Evolutionary conservation across 2,888 invertebrate genomes (phyloP).

Genomic region (Noctuana brunneofusca): DNA sequence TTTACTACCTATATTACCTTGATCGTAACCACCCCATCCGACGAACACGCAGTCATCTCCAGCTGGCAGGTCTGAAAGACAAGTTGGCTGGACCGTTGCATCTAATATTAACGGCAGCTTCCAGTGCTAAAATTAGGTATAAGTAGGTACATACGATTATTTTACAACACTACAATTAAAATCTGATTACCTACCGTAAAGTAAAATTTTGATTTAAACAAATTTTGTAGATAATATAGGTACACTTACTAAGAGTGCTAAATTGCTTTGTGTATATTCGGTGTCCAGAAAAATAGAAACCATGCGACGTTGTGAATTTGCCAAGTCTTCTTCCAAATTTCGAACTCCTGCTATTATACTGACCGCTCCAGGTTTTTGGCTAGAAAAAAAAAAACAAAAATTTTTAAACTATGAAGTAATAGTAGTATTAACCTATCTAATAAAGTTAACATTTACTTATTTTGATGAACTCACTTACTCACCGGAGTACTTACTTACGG

Average conservation of each 20-base stretch:
- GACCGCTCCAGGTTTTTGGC: constrained; percentile 56
- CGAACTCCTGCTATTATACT: constrained; percentile 61
- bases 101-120: constrained; percentile 58
- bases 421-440: too few relatives aligned
- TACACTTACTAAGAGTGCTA: constrained; percentile 65
- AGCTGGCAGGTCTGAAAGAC: constrained; percentile 55
- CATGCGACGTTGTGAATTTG: constrained; percentile 55
- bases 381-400: constrained; percentile 36
- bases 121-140: constrained; percentile 61
- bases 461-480: too few relatives aligned
- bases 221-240: too few relatives aligned
- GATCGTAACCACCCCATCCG: constrained; percentile 73
- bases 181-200: not conserved
- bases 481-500: too few relatives aligned
- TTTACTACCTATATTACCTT: constrained; percentile 63
- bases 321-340: constrained; percentile 55
- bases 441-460: too few relatives aligned
- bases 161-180: not conserved
- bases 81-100: constrained; percentile 62
- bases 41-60: constrained; percentile 64
- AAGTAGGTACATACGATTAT: too few relatives aligned
- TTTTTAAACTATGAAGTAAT: too few relatives aligned
- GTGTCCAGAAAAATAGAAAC: constrained; percentile 55
- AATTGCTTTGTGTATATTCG: constrained; percentile 54
- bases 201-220: too few relatives aligned